Conservation (phyloP, 2,113 vertebrate species). For the Lonchura striata region DNA sequence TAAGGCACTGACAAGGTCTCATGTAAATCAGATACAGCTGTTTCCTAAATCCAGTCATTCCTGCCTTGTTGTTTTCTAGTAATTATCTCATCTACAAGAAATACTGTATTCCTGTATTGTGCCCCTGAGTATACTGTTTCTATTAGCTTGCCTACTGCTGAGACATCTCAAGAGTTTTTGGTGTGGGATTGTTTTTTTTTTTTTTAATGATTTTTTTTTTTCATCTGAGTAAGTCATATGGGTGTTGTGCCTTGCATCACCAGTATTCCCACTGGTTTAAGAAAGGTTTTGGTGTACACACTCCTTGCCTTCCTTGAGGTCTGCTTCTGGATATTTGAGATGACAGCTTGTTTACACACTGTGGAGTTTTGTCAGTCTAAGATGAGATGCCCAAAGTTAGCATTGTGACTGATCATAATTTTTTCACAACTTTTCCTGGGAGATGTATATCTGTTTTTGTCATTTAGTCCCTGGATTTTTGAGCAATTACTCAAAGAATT, state of each 20-base stretch:
- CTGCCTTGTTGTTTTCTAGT: conserved; percentile 22
- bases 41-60: conserved; percentile 28
- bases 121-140: background rate
- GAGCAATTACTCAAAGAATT: conserved; percentile 49
- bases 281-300: background rate
- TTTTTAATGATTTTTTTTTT: background rate
- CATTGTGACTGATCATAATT: conserved; percentile 21
- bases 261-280: background rate
- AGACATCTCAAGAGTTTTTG: background rate
- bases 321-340: background rate
- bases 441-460: conserved; percentile 56
- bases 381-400: conserved; percentile 41
- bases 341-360: background rate
- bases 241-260: background rate
- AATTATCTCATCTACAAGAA: conserved; percentile 44
- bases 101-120: background rate
- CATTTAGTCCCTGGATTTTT: conserved; percentile 23
- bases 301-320: background rate
- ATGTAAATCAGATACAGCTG: conserved; percentile 19
- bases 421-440: conserved; percentile 18
- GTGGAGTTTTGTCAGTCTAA: conserved; percentile 27
- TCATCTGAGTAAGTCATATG: background rate
- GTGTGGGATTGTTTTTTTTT: too few species aligned
- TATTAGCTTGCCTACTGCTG: background rate
- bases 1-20: background rate